phyloP scores from a whole-genome alignment of 2,797 vertebrate species.

The Argentina silus region DNA sequence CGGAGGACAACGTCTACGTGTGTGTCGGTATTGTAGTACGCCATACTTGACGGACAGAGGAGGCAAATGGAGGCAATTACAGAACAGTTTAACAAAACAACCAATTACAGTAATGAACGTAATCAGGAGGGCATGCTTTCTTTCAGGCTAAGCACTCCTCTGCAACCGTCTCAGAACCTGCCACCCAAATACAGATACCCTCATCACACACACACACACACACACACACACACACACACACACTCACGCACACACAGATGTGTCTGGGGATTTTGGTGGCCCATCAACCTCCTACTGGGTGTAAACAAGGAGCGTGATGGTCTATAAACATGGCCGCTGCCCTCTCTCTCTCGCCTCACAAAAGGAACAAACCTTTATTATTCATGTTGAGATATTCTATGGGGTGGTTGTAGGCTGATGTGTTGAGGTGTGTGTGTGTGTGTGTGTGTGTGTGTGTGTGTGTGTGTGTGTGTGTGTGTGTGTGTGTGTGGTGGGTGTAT shows the following conservation, averaged over 20 bases:
- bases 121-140: slow-evolving; percentile 1
- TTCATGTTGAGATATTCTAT: no score
- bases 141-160: slow-evolving; percentile 6
- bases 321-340: not conserved
- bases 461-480: not conserved
- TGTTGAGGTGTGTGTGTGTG: not conserved
- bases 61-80: slow-evolving; percentile 34
- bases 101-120: slow-evolving; percentile 26
- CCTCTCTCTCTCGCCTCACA: no score
- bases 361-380: not conserved
- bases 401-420: not conserved
- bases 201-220: slow-evolving; percentile 1
- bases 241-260: no score
- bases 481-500: not conserved
- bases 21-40: not conserved
- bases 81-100: slow-evolving; percentile 32
- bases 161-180: not conserved
- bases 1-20: not conserved
- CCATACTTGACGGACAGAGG: slow-evolving; percentile 14
- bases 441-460: not conserved
- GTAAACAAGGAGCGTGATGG: not conserved
- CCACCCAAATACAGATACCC: slow-evolving; percentile 24
- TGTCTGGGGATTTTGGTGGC: not conserved
- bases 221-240: slow-evolving; percentile 2
- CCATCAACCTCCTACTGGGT: not conserved